Base-by-base conservation (phyloP, 2,797 vertebrate genomes). In the Peromyscus melanophrys region DNA sequence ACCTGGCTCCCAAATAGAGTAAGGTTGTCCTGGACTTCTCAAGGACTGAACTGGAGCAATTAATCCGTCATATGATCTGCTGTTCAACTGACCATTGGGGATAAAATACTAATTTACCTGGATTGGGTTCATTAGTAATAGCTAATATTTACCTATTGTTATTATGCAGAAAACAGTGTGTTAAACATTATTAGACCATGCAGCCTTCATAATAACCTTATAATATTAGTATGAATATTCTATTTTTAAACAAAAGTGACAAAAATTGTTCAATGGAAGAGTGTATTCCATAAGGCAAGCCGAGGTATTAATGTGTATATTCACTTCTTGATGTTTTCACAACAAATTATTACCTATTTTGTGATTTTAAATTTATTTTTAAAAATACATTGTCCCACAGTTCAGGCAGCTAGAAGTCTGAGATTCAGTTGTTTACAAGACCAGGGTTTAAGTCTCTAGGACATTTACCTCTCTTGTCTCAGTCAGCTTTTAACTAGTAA, bases 51-150 rank as follows among this genome's bases (percentile, higher is more conserved):
- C 4, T 83, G 27, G 23, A 83, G 81, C 43, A 95, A 27, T 92
- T 94, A 78, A 90, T 96, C 89, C 95, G 37, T 67, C 4, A 84
- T 52, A 78, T 84, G 57, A 34, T 96, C 63, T 97, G 65, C 34
- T 92, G 9, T 73, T 95, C 59, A 76, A 90, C 80, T 90, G 57
- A 90, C 12, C n/a, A 80, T 90, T 59, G 80, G 90, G 49, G 89
- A 78, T 55, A 93, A 81, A 96, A 81, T 80, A 49, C 19, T 87
- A 92, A 89, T 93, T 82, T 84, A 1, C 31, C 63, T 93, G 43
- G 4, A 85, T 83, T 92, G 23, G 49, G 2, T 92, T 96, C 29
- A 92, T 93, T 84, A 87, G n/a, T 90, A 92, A 65, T n/a, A 89
- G 34, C 29, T 90, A 88, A 88, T 59, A 80, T 78, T 93, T 95